Base-by-base conservation (phyloP, 2,113 vertebrate genomes). In the Syngnathus scovelli region DNA sequence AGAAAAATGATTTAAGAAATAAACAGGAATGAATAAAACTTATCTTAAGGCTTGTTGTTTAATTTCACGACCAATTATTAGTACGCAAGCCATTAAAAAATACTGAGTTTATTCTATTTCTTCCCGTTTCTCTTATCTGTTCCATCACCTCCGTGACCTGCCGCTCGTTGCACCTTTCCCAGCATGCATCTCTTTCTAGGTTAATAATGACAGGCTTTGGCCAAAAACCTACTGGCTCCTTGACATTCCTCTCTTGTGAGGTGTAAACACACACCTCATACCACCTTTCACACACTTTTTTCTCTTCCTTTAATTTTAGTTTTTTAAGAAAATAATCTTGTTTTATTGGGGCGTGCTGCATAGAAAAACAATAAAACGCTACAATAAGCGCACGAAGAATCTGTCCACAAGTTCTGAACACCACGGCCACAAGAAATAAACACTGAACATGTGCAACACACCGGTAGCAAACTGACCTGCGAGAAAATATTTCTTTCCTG, bases 151-250 rank as follows among this genome's bases (percentile, higher is more conserved):
- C 7, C 61, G 64, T 69, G 71, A 62, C 59, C 27, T 12, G 67
- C 23, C 70, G 65, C 70, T 83, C 75, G 63, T 68, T 61, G 11
- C 41, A 43, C 7, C 8, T 43, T 43, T 43, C 41, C 41, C 41
- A 43, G 41, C 41, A 43, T 43, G 41, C 41, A 63, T 61, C 61
- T 67, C 72, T 67, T 70, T 68, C 43, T 83, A 87, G 76, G 75
- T 83, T 6, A 48, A 15, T 92, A 91, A 92, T 91, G 85, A 90
- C 88, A 88, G 86, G 78, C 80, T 83, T 84, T 67, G 10, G 79
- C 70, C 85, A 73, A 87, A 46, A 46, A 46, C 11, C 46, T 2
- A 48, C 81, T 87, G 84, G 86, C 87, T 87, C 82, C 70, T 75
- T 75, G 79, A 83, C 87, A 91, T 90, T 88, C 88, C 84, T 83